Evolutionary conservation across 2,113 vertebrate genomes (phyloP), one percentile per base, ranked within the genome.

Genomic region (Chroicocephalus ridibundus): DNA sequence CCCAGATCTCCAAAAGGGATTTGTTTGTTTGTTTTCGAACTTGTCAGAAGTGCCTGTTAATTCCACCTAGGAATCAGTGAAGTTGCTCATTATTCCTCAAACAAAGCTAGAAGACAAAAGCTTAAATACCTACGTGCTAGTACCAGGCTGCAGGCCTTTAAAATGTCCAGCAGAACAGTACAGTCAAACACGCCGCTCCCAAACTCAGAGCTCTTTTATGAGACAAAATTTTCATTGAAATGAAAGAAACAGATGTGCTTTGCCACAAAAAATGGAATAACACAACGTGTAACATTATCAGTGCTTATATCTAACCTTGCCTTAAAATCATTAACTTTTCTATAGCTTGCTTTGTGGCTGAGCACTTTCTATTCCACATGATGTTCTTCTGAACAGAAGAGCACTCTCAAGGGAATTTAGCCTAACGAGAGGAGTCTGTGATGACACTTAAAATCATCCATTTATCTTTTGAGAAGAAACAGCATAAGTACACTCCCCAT

Each of bases 311-410:
- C 46, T 54, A 69, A 57, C 62, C 84, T 54, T 49, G 49, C 44
- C 70, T 72, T 61, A 58, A 92, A 89, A 82, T 42, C 69, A 89
- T 86, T 94, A 79, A 82, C 65, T 49, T 91, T 61, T 95, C 78
- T 17, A 84, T 19, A 76, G 77, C 49, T 57, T 26, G 22, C 44
- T 80, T 71, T 82, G 36, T 76, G 68, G 52, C 83, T 76, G 81
- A 94, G 70, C 61, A 61, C 68, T 95, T 94, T 72, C 77, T 72
- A 13, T 40, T 69, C 80, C 65, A 79, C 57, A 7, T 13, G 3
- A 87, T 13, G 25, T 54, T 65, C 66, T 76, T 57, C 31, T 46
- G 49, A 88, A 75, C 1, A 81, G 62, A 86, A 84, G 72, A 95
- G 42, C 65, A 79, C 65, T 75, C 86, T 40, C 55, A 38, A 84